Base-by-base conservation (phyloP, 2,113 vertebrate species). In the Hepsetus odoe region DNA sequence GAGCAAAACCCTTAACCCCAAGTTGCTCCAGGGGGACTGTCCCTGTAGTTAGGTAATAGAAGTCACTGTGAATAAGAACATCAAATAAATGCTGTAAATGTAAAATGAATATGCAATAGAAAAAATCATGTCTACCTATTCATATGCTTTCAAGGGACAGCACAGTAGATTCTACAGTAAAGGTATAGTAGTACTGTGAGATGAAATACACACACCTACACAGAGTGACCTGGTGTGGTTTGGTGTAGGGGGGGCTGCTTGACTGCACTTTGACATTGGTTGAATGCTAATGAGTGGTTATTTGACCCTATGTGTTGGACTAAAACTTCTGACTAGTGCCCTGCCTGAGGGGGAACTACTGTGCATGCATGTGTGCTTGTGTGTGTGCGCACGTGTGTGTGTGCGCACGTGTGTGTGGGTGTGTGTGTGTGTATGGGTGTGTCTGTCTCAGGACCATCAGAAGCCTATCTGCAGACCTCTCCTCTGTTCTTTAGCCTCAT, bases 271-370 rank as follows among this genome's bases (percentile, higher is more conserved):
- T 68, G 49, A 35, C 59, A 51, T 18, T 53, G 18, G 22, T 22
- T 72, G 74, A 18, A 30, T 42, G 16, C 20, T 20, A 32, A 24
- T 77, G 66, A 46, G 14, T 55, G 26, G 7, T 8, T 53, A 33
- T 77, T 59, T 71, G 67, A 78, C 22, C 56, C 56, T 55, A 8
- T 64, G 30, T 72, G 55, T 24, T 44, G 59, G 24, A 64, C 7
- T 14, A 59, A 30, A 12, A 51, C 51, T 22, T 55, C 51, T 55
- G 51, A 11, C 40, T 12, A 16, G 24, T 78, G 46, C 55, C 12
- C 38, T 59, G 64, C 64, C 64, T 64, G 30, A 64, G 42, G 32
- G 42, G 0, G 1, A 0, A 59, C 56, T 33, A 59, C 42, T 65
- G 68, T 65, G 33, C 38, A 20, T 20, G 6, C 70, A 14, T 71